Evolutionary conservation across 2,797 vertebrate species (phyloP).

Genomic region (Odontamblyopus rebecca): DNA sequence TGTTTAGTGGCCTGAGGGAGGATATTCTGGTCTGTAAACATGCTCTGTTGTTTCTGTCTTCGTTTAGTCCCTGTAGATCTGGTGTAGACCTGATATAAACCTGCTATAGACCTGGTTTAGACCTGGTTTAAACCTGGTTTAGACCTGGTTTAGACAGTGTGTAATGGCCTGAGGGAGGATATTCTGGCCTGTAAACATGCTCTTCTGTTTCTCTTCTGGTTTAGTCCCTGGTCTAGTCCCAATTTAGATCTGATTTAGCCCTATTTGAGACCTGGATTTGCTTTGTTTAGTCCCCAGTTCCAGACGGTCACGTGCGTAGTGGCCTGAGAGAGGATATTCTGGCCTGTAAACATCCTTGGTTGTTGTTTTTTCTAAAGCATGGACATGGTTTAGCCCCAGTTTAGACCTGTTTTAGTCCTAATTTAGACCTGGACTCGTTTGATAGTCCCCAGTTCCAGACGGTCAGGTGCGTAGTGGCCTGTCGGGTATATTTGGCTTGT

Average conservation of each 20-base stretch:
- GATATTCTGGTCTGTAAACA: too few relatives aligned
- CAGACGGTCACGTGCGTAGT: background rate
- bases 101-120: background rate
- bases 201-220: too few relatives aligned
- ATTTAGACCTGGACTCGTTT: background rate
- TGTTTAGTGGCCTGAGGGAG: too few relatives aligned
- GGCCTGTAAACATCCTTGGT: background rate
- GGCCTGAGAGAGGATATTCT: background rate
- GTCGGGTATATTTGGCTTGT: background rate
- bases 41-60: too few relatives aligned
- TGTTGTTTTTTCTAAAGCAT: too few relatives aligned
- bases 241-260: background rate
- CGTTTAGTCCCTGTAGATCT: too few relatives aligned
- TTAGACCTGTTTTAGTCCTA: background rate
- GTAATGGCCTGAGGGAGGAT: background rate
- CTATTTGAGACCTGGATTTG: background rate
- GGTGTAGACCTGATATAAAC: too few relatives aligned
- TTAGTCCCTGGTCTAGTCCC: background rate
- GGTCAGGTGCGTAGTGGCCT: background rate
- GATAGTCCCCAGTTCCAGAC: background rate
- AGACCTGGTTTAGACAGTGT: background rate
- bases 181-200: background rate
- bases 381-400: too few relatives aligned
- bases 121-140: background rate
- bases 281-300: background rate